Percentiles rank a stretch among this genome's conserved stretches.
These are phyloP conservation scores for Procapra przewalskii DNA, from an alignment of 2,113 vertebrate genomes.

Conservation along the genomic window DNA sequence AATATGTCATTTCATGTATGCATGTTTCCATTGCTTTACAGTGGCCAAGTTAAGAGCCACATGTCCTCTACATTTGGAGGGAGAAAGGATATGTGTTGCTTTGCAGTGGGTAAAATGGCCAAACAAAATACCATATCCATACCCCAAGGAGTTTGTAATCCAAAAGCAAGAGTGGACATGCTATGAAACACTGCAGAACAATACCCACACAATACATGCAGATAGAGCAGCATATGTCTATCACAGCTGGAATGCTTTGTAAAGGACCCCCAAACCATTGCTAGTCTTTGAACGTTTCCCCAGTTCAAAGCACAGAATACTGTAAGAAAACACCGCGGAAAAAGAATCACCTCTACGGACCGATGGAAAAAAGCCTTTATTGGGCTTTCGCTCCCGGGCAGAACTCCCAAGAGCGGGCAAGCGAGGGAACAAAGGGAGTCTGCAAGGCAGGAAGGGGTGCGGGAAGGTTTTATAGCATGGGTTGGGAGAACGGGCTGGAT, in stretches of 20 bases:
- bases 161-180: constrained; percentile 40
- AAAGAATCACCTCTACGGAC: no score
- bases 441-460: no score
- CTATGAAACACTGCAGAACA: constrained; percentile 41
- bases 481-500: no score
- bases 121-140: not conserved
- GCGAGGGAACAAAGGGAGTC: no score
- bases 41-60: not conserved
- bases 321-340: no score
- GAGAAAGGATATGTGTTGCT: not conserved
- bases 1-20: not conserved
- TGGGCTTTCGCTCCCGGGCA: no score
- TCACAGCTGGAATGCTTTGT: constrained; percentile 59
- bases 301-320: constrained; percentile 72
- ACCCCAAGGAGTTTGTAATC: constrained; percentile 39
- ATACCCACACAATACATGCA: constrained; percentile 29
- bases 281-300: constrained; percentile 73
- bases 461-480: no score
- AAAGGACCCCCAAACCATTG: constrained; percentile 71
- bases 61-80: not conserved
- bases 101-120: constrained; percentile 15
- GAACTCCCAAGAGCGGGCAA: no score
- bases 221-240: constrained; percentile 46
- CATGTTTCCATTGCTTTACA: not conserved
- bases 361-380: no score